A percentile compares a stretch with the other conserved stretches of the same genome.
Evolutionary conservation across 2,113 vertebrate species (phyloP).

Genomic region (Rhineura floridana): DNA sequence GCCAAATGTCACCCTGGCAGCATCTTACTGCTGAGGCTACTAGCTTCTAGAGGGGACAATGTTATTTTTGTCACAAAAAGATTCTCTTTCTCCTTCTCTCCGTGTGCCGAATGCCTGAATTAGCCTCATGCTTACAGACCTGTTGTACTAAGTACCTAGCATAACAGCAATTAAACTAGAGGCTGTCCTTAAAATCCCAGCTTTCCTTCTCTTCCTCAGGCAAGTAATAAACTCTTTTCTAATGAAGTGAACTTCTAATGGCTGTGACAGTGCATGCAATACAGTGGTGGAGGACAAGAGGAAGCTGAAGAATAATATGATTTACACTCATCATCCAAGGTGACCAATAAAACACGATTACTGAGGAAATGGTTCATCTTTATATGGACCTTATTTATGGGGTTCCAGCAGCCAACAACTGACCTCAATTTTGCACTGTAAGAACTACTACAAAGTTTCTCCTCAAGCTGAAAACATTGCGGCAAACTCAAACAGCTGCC

Average conservation of each 20-base stretch:
- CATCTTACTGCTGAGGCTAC: neutral
- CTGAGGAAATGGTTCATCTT: neutral
- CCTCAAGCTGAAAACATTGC: slow-evolving; percentile 4
- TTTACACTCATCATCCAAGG: neutral
- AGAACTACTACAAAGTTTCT: slow-evolving; percentile 20
- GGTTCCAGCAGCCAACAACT: slow-evolving; percentile 3
- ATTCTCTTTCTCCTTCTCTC: slow-evolving; percentile 8
- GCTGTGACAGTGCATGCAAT: slow-evolving; percentile 5
- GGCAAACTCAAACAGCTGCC: slow-evolving; percentile 46
- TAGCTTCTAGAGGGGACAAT: slow-evolving; percentile 10
- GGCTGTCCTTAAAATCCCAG: slow-evolving; percentile 60
- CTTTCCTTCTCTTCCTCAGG: slow-evolving; percentile 53
- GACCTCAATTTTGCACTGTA: slow-evolving; percentile 20
- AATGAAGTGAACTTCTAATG: slow-evolving; percentile 54
- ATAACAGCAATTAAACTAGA: slow-evolving; percentile 65
- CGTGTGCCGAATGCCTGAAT: slow-evolving; percentile 50
- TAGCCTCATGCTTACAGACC: slow-evolving; percentile 58
- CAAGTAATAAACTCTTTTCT: slow-evolving; percentile 65
- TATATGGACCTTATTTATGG: slow-evolving; percentile 20
- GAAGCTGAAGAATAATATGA: neutral
- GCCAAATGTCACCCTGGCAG: neutral
- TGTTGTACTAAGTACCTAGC: slow-evolving; percentile 40
- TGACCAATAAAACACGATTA: slow-evolving; percentile 19
- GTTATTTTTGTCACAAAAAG: slow-evolving; percentile 43
- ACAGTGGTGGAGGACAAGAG: neutral